Base-by-base conservation (phyloP, 2,797 vertebrate species). In the Sebastes vulpes region DNA sequence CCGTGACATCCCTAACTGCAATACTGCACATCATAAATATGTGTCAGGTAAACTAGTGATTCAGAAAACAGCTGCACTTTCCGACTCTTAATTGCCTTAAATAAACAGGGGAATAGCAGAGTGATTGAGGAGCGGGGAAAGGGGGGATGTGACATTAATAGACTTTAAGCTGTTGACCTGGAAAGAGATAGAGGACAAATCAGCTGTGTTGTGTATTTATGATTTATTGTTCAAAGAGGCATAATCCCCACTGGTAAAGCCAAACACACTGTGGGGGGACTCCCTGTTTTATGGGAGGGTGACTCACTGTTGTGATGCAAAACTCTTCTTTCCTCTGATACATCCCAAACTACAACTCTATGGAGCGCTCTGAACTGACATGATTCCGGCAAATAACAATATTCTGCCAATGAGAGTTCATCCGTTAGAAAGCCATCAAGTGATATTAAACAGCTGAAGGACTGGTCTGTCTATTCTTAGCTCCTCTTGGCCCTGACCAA, bases 401-500 rank as follows among this genome's bases (percentile, higher is more conserved):
- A 46, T 46, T 46, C 14, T 46, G 48, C 53, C 31, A 32, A 42
- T 46, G 29, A 63, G 12, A 11, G 21, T 50, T 18, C 53, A 28
- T 57, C 56, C 9, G 52, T 73, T 69, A 56, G 21, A 38, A 60
- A 52, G 4, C 25, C 42, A 82, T 77, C 69, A 77, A 83, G 54
- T 63, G 54, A 54, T 67, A 66, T 77, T 68, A 83, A 79, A 83
- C 26, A 69, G 69, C 78, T 83, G 71, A 84, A 83, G 52, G 64
- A 66, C 54, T 67, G 70, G 21, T 57, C 25, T 4, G 46, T 61
- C 79, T 94, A 94, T 93, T 92, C 85, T 89, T 90, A 90, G 86
- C 77, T 71, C 10, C 35, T 79, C 69, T 87, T 77, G 72, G 87
- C 75, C 77, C 72, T 5, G 66, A 70, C 81, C 84, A 87, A 54